Evolutionary conservation across 1,140 invertebrate species (phyloP).

Genomic region (Nasonia giraulti): DNA sequence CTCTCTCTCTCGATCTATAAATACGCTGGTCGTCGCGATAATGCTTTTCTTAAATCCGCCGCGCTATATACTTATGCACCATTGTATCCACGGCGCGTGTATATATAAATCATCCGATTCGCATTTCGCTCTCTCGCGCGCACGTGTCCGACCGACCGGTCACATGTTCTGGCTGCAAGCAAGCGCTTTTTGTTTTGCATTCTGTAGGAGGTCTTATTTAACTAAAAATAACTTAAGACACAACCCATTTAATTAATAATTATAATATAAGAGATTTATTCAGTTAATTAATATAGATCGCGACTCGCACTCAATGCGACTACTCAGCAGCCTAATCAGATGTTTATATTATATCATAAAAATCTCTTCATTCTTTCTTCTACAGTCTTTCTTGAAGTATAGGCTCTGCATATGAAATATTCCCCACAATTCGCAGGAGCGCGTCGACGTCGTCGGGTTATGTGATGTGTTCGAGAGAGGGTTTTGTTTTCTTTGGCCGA

Average conservation of each 20-base stretch:
- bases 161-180: background rate
- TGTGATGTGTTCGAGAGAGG: background rate
- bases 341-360: no score
- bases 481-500: background rate
- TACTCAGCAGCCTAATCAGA: no score
- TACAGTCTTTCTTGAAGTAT: no score
- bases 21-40: background rate
- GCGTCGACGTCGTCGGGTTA: background rate
- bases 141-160: background rate
- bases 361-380: no score
- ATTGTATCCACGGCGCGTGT: no score
- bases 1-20: background rate
- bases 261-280: no score
- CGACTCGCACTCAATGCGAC: no score
- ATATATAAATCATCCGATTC: background rate
- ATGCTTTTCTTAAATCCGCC: background rate
- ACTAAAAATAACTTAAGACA: no score
- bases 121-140: background rate
- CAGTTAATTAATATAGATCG: no score
- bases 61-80: no score
- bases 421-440: background rate
- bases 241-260: no score
- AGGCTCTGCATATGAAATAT: no score
- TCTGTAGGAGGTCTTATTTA: background rate
- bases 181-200: background rate